Percentiles rank a stretch among this genome's conserved stretches.
Evolutionary conservation across 2,797 vertebrate genomes (phyloP).

Genomic region (Eulemur albifrons): DNA sequence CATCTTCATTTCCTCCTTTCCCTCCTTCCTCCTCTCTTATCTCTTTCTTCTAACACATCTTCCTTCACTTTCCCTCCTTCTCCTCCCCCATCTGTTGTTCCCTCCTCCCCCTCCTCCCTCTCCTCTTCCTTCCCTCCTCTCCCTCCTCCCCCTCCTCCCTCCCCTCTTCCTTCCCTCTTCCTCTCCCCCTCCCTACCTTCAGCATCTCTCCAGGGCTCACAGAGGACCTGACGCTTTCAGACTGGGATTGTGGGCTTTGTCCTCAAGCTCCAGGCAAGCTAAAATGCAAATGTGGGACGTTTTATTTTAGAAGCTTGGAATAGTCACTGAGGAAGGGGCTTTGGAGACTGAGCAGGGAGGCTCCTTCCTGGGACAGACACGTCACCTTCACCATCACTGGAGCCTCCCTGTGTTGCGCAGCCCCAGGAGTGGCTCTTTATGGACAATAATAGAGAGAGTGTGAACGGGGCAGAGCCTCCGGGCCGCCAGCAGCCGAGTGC

Average conservation of each 20-base stretch:
- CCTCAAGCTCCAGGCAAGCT: background rate
- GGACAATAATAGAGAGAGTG: background rate
- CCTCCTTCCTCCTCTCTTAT: rapidly evolving
- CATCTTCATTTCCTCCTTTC: rapidly evolving
- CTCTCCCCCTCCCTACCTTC: background rate
- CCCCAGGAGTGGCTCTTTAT: background rate
- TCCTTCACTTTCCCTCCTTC: no score
- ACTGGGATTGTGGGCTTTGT: background rate
- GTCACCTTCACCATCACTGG: background rate
- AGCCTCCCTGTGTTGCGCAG: background rate
- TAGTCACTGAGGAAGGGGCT: background rate
- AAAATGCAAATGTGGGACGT: background rate
- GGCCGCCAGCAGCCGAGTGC: background rate
- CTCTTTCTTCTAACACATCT: background rate
- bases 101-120: no score
- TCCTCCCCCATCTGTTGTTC: rapidly evolving
- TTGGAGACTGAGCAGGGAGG: background rate
- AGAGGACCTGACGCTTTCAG: background rate
- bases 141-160: no score
- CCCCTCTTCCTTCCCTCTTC: background rate
- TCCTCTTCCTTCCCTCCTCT: no score
- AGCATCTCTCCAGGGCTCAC: background rate
- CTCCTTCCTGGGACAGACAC: background rate
- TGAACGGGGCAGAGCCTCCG: background rate
- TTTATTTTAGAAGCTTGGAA: background rate